Base-by-base conservation (phyloP, 2,888 invertebrate species). In the Plebejus melissa region DNA sequence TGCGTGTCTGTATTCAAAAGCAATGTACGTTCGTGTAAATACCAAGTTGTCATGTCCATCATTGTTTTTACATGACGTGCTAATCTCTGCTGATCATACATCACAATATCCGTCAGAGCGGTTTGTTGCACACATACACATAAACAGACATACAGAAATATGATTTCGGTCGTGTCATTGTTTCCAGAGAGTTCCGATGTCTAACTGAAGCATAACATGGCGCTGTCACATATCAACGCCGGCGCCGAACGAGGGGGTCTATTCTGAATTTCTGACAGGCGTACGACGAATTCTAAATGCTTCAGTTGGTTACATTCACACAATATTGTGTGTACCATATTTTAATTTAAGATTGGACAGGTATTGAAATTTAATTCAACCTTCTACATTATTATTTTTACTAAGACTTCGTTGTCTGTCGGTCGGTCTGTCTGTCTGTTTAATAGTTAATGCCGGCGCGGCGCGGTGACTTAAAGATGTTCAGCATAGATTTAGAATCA, bases 141-240 rank as follows among this genome's bases (percentile, higher is more conserved):
- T n/a, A 71, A 32, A 71, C 41, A 38, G 0, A 54, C 54, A 74
- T 57, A 74, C 71, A 77, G 54, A n/a, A 75, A 75, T 80, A 79
- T 81, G 79, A 79, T 79, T 80, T 81, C 74, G 77, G 80, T 76
- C 77, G 76, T 79, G 82, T 81, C 83, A 83, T 82, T 85, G 85
- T 85, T 81, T 80, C 80, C 79, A 75, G 78, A 76, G 76, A 79
- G 83, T 86, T 86, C 83, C 85, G 81, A 78, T 78, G 77, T 78
- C 78, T 78, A 79, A 78, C 77, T 80, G 80, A 77, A 79, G 78
- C 81, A 78, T 82, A 83, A 82, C 85, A 82, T 87, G 87, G 54
- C 16, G 78, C 82, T 83, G 88, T 85, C 87, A 85, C 82, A 82
- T 82, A 82, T 84, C 84, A 83, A 79, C 81, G 82, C 80, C 83